Evolutionary conservation across 2,113 vertebrate species (phyloP).

Genomic region (Budorcas taxicolor): DNA sequence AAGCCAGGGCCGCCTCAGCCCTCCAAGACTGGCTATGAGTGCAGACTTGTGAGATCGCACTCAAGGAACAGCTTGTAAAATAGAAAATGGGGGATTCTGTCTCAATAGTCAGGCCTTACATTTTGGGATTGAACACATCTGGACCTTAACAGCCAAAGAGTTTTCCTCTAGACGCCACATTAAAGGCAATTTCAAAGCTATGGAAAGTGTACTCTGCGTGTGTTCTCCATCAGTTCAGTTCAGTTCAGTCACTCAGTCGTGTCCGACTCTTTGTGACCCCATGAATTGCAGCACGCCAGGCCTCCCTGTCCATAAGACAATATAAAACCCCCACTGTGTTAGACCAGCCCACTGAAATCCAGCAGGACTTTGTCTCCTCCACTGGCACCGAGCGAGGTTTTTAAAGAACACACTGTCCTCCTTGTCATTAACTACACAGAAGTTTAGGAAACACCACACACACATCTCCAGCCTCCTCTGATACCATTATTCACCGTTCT

Average conservation of each 20-base stretch:
- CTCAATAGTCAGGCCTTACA: neutral
- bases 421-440: neutral
- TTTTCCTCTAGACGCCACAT: neutral
- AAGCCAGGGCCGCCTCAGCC: neutral
- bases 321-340: neutral
- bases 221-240: neutral
- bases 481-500: neutral
- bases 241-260: too few species aligned
- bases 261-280: too few species aligned
- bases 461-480: neutral
- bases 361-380: neutral
- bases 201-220: accelerated
- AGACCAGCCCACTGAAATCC: neutral
- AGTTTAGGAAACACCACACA: neutral
- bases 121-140: neutral
- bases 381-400: neutral
- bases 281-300: too few species aligned
- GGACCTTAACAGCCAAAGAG: neutral
- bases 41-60: neutral
- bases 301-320: neutral
- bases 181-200: neutral
- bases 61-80: neutral
- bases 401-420: neutral
- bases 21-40: accelerated
- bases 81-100: neutral